These are phyloP conservation scores for Watsonalla binaria DNA, from an alignment of 2,888 invertebrate species.

Conservation along the genomic window DNA sequence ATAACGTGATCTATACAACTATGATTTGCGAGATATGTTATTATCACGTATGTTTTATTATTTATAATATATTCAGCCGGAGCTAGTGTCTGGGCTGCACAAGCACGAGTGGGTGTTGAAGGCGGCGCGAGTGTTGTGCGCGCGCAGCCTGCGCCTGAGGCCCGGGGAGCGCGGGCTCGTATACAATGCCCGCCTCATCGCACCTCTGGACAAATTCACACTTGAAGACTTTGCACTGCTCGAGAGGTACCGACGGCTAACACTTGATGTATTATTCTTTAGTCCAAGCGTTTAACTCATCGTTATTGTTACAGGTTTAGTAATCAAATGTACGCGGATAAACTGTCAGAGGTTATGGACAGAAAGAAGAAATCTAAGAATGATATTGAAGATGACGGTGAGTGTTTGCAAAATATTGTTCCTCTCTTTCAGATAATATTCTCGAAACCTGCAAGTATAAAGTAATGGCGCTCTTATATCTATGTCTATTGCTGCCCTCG, in stretches of 20 bases:
- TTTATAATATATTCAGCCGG: slow-evolving; percentile 42
- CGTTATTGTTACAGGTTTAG: slow-evolving; percentile 73
- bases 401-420: slow-evolving; percentile 7
- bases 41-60: too few relatives aligned
- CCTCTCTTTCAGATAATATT: too few relatives aligned
- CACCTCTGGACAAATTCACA: slow-evolving; percentile 92
- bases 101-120: slow-evolving; percentile 82
- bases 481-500: too few relatives aligned
- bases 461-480: too few relatives aligned
- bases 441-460: too few relatives aligned
- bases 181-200: slow-evolving; percentile 93
- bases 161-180: slow-evolving; percentile 85
- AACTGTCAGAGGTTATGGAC: slow-evolving; percentile 81
- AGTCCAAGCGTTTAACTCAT: neutral
- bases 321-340: slow-evolving; percentile 84
- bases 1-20: too few relatives aligned
- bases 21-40: too few relatives aligned
- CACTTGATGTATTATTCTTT: neutral
- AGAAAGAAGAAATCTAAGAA: slow-evolving; percentile 67
- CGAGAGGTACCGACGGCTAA: slow-evolving; percentile 78
- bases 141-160: slow-evolving; percentile 83
- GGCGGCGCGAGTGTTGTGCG: slow-evolving; percentile 82
- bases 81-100: slow-evolving; percentile 76
- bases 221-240: slow-evolving; percentile 93
- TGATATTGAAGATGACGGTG: slow-evolving; percentile 57